Percentiles rank a stretch among this genome's conserved stretches.
phyloP scores from a whole-genome alignment of 2,113 vertebrate genomes.

The Manacus vitellinus region DNA sequence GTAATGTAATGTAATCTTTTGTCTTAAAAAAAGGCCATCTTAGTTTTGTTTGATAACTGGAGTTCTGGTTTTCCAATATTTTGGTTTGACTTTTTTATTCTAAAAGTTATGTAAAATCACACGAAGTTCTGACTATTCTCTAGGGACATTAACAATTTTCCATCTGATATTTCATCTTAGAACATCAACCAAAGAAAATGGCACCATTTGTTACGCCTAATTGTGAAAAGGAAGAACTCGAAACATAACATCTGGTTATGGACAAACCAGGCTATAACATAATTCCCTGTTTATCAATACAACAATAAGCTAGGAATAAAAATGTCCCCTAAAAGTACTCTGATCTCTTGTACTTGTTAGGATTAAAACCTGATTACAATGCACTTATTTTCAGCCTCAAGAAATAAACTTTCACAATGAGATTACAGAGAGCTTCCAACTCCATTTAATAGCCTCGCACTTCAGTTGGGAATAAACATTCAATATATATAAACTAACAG shows the following conservation, averaged over 20 bases:
- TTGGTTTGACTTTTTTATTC: not conserved
- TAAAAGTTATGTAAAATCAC: not conserved
- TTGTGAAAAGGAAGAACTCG: not conserved
- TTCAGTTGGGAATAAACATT: not conserved
- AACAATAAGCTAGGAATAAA: not conserved
- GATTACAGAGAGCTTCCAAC: not conserved
- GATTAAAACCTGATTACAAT: not conserved
- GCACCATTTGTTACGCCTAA: accelerated
- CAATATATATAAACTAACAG: not conserved
- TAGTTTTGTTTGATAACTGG: not conserved
- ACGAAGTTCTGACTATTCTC: not conserved
- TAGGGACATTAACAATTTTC: not conserved
- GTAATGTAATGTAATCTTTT: not conserved
- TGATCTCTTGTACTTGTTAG: not conserved
- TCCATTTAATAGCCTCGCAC: not conserved
- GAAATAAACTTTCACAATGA: not conserved
- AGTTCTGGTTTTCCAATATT: not conserved
- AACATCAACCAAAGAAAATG: not conserved
- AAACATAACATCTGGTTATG: not conserved
- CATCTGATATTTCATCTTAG: not conserved
- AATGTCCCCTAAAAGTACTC: not conserved
- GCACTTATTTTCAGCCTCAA: not conserved
- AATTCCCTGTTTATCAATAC: not conserved
- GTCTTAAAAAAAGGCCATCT: not conserved
- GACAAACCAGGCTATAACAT: not conserved